Conservation (phyloP, 2,797 vertebrate species). For the Nannoperca obscura region DNA sequence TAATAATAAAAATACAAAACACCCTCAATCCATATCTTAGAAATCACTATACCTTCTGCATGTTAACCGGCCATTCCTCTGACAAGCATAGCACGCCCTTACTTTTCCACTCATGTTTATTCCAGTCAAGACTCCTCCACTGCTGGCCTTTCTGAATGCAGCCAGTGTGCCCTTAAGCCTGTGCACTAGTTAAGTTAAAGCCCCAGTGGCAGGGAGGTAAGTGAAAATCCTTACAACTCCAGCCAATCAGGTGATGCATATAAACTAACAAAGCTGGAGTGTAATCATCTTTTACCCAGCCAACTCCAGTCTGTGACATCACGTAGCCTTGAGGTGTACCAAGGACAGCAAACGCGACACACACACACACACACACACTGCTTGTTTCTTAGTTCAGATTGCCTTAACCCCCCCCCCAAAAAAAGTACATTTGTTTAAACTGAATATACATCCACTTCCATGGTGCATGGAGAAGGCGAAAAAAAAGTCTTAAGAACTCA, state of each 20-base stretch:
- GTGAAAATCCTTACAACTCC: constrained; percentile 48
- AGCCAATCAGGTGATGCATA: constrained; percentile 67
- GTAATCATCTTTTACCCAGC: constrained; percentile 5
- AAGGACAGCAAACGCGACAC: not conserved
- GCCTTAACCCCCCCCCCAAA: too few species aligned
- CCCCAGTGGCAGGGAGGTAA: constrained; percentile 30
- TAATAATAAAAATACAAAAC: not conserved
- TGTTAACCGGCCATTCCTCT: constrained; percentile 74
- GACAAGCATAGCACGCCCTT: constrained; percentile 63
- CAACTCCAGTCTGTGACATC: not conserved
- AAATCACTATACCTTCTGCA: constrained; percentile 68
- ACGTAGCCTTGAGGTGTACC: not conserved
- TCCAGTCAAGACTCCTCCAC: constrained; percentile 25
- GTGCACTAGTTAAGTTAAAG: constrained; percentile 35
- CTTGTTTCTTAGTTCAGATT: not conserved
- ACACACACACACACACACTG: not conserved
- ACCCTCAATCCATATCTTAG: not conserved
- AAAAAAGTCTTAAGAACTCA: too few species aligned
- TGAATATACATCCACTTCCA: too few species aligned
- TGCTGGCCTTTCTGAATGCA: constrained; percentile 42
- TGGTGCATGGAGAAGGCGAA: too few species aligned
- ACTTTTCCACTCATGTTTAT: constrained; percentile 69
- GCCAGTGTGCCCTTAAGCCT: constrained; percentile 52
- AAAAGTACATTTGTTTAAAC: not conserved
- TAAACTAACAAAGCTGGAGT: constrained; percentile 29